Evolutionary conservation across 2,113 vertebrate species (phyloP).

Genomic region (Ctenomys sociabilis): DNA sequence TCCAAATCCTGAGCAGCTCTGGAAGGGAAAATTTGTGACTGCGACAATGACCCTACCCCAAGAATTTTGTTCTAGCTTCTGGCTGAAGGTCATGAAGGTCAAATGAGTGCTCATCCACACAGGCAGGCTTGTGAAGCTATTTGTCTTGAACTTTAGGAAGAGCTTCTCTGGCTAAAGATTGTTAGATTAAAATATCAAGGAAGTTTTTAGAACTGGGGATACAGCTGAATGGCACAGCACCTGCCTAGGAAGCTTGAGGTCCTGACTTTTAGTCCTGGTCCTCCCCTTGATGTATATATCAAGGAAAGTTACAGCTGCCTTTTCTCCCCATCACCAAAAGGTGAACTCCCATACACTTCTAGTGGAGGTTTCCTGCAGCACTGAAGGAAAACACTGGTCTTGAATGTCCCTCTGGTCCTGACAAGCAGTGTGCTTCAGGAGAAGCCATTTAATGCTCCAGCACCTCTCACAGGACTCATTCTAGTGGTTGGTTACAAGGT

Average conservation of each 20-base stretch:
- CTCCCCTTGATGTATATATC: background rate
- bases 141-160: background rate
- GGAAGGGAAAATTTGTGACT: background rate
- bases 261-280: background rate
- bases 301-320: slow-evolving; percentile 75
- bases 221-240: background rate
- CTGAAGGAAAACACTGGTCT: background rate
- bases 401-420: background rate
- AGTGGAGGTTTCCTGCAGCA: background rate
- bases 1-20: background rate
- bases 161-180: background rate
- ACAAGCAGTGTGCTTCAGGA: background rate
- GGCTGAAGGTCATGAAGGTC: background rate
- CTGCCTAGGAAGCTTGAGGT: background rate
- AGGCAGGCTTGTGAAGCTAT: background rate
- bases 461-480: background rate
- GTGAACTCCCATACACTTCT: background rate
- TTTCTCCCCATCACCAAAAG: background rate
- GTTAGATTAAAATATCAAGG: slow-evolving; percentile 67
- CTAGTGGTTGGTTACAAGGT: background rate
- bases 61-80: background rate
- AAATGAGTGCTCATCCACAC: fast-evolving
- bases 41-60: background rate
- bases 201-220: slow-evolving; percentile 54
- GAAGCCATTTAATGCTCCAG: background rate